phyloP scores from a whole-genome alignment of 2,113 vertebrate genomes.

The Forbesichthys papilliferus region DNA sequence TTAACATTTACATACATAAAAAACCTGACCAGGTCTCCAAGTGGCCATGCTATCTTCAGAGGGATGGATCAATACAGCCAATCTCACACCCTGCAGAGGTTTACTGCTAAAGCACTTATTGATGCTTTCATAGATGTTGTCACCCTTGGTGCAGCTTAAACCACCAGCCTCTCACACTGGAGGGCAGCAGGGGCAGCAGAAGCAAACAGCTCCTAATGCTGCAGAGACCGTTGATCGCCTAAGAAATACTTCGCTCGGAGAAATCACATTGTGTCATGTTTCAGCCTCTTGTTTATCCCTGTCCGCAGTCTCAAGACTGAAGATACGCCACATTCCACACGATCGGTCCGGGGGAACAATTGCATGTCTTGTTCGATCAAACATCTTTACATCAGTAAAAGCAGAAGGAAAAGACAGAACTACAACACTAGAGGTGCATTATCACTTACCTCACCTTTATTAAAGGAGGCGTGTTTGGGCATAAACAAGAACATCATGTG shows the following conservation, averaged over 20 bases:
- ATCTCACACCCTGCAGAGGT: slow-evolving; percentile 44
- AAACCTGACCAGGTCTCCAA: slow-evolving; percentile 16
- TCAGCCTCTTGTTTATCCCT: slow-evolving; percentile 18
- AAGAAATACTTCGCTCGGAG: slow-evolving; percentile 2
- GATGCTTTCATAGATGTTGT: slow-evolving; percentile 38
- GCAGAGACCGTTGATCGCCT: slow-evolving; percentile 12
- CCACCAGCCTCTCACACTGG: slow-evolving; percentile 4
- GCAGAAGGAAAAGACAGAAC: background rate
- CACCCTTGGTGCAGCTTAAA: slow-evolving; percentile 21
- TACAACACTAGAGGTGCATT: background rate
- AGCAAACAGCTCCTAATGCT: slow-evolving; percentile 1
- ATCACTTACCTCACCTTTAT: no score
- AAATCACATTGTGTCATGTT: slow-evolving; percentile 3
- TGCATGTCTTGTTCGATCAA: slow-evolving; percentile 18
- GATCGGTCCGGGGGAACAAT: slow-evolving; percentile 11
- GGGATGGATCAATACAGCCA: slow-evolving; percentile 51
- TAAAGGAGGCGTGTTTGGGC: no score
- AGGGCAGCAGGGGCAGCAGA: slow-evolving; percentile 18
- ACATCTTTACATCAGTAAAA: slow-evolving; percentile 6
- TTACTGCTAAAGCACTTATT: slow-evolving; percentile 42
- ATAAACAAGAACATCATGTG: no score
- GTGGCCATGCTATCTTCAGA: slow-evolving; percentile 47
- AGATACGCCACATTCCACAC: background rate
- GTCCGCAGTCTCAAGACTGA: background rate
- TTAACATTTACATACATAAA: background rate